Conservation (phyloP, 1,140 invertebrate genomes). For the Achroia grisella region DNA sequence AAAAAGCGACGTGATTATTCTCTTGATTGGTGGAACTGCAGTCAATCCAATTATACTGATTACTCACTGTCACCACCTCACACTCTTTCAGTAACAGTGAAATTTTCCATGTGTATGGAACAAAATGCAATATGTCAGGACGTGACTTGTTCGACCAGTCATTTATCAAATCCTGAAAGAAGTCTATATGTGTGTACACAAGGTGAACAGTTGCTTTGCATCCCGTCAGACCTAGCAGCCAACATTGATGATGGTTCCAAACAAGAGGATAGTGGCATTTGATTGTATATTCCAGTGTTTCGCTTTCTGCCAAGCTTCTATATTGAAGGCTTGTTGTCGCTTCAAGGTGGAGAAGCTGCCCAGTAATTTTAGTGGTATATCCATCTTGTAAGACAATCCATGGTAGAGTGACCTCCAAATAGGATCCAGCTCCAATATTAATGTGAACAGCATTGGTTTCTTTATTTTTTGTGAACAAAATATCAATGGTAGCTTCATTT, state of each 20-base stretch:
- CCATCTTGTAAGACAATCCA: slow-evolving; percentile 91
- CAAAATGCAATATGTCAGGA: slow-evolving; percentile 95
- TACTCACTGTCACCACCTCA: slow-evolving; percentile 94
- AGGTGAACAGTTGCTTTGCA: slow-evolving; percentile 95
- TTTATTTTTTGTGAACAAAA: slow-evolving; percentile 96
- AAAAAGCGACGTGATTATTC: slow-evolving; percentile 94
- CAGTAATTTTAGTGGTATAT: slow-evolving; percentile 92
- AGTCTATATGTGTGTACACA: slow-evolving; percentile 95
- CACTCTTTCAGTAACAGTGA: slow-evolving; percentile 95
- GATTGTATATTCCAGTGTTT: slow-evolving; percentile 94
- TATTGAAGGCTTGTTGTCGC: slow-evolving; percentile 95
- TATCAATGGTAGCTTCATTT: slow-evolving; percentile 94
- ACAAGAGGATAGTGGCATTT: slow-evolving; percentile 90
- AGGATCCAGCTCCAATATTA: slow-evolving; percentile 93
- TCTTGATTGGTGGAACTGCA: slow-evolving; percentile 96
- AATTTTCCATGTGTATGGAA: slow-evolving; percentile 98
- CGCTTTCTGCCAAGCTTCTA: slow-evolving; percentile 92
- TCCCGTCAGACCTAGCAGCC: slow-evolving; percentile 91
- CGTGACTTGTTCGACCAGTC: slow-evolving; percentile 95
- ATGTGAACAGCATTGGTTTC: slow-evolving; percentile 98
- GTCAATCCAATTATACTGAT: slow-evolving; percentile 99
- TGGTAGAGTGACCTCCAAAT: slow-evolving; percentile 95
- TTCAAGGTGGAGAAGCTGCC: slow-evolving; percentile 94
- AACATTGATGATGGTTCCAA: slow-evolving; percentile 97
- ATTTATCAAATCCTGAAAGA: slow-evolving; percentile 96